Percentiles rank a stretch among this genome's conserved stretches.
Evolutionary conservation across 2,113 vertebrate species (phyloP).

Genomic region (Etheostoma spectabile): DNA sequence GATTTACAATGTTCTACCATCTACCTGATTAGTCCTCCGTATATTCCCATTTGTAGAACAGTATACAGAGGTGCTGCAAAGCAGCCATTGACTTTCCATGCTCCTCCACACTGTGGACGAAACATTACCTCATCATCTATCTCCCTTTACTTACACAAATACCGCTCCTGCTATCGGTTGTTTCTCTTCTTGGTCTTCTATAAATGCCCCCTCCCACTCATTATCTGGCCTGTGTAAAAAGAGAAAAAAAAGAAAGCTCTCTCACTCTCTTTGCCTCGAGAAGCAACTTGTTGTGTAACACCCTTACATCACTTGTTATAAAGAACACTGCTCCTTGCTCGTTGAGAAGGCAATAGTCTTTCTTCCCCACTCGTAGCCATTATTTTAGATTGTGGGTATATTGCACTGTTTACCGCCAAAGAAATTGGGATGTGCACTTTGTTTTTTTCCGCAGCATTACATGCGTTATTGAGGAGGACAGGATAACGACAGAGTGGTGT

Average conservation of each 20-base stretch:
- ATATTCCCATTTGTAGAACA: not conserved
- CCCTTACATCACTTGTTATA: constrained; percentile 57
- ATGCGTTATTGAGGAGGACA: constrained; percentile 48
- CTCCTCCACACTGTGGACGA: constrained; percentile 17
- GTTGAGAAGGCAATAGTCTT: constrained; percentile 28
- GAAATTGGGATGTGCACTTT: constrained; percentile 54
- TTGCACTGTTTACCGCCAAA: constrained; percentile 53
- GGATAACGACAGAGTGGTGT: constrained; percentile 34
- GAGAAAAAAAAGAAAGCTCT: constrained; percentile 13
- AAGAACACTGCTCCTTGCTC: constrained; percentile 51
- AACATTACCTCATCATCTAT: constrained; percentile 38
- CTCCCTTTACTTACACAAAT: constrained; percentile 61
- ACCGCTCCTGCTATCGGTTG: constrained; percentile 58
- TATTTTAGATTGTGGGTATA: constrained; percentile 51
- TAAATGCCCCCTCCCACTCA: constrained; percentile 74
- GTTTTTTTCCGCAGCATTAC: constrained; percentile 29
- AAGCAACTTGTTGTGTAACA: constrained; percentile 71
- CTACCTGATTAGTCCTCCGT: constrained; percentile 5
- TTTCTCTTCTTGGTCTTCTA: constrained; percentile 44
- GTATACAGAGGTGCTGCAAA: constrained; percentile 1
- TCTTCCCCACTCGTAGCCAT: constrained; percentile 33
- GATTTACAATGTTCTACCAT: not conserved
- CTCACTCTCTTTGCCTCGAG: constrained; percentile 50
- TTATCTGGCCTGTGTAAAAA: constrained; percentile 56
- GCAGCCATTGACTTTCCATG: constrained; percentile 19